Evolutionary conservation across 2,113 vertebrate species (phyloP), one percentile per base, ranked within the genome.

Genomic region (Brachypteracias leptosomus): DNA sequence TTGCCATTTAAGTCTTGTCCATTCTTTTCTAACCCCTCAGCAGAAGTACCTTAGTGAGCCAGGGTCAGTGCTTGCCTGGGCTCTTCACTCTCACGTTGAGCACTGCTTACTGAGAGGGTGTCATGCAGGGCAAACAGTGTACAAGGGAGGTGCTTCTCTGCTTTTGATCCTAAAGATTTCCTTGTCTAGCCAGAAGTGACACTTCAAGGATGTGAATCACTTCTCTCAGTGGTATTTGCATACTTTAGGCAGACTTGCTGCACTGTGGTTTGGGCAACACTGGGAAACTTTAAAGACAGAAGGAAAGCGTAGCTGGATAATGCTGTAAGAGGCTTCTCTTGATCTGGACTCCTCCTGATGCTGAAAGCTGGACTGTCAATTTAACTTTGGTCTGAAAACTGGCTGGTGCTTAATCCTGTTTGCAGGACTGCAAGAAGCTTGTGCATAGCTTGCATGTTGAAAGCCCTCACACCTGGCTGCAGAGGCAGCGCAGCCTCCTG

Each of bases 81-180:
- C 38, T 77, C n/a, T 61, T 62, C 2, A 1, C n/a, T 2, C 7
- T 49, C 13, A 0, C 0, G 0, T 3, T 36, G 77, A 72, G 31
- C 35, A 3, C 55, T 22, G 44, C 47, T 42, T 33, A 4, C 33
- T 44, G 2, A 15, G 25, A 29, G 4, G 4, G 40, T 38, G n/a
- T 51, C 51, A 17, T 0, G n/a, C 36, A 33, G 52, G 67, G 42
- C 1, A 1, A n/a, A 36, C 42, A 42, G n/a, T n/a, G 36, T 26
- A 13, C 65, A 49, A 14, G 33, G 52, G 26, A 52, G 14, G 61
- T 36, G 14, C n/a, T 44, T 44, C 9, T 26, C 54, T 85, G 66
- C 18, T 55, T 62, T 63, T 28, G 28, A 16, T 40, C 16, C 67
- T 78, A 18, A 46, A 74, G 42, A 19, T 74, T 52, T 80, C 59